Conservation (phyloP, 2,888 invertebrate genomes). For the Himalopsyche kuldschensis region DNA sequence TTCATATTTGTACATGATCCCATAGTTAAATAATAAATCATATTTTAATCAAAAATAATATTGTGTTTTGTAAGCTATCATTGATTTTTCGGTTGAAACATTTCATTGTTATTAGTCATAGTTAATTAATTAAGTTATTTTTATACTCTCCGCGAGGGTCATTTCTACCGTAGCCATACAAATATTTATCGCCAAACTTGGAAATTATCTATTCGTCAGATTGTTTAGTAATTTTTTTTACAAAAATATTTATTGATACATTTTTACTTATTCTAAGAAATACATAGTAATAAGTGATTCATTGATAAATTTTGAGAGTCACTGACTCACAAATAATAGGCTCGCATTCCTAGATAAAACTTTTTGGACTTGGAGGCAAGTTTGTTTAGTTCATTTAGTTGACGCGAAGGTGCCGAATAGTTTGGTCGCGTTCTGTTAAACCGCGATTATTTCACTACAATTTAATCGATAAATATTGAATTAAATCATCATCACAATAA, state of each 20-base stretch:
- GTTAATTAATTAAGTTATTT: no score
- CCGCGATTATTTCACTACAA: not conserved
- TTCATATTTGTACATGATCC: no score
- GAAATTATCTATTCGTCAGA: no score
- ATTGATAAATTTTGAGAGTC: not conserved
- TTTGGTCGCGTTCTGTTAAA: conserved; percentile 19
- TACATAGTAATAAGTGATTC: not conserved
- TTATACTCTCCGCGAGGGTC: no score
- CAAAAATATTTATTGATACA: not conserved
- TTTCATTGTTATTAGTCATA: no score
- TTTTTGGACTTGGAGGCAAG: conserved; percentile 35
- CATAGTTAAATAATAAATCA: no score
- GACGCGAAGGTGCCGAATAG: conserved; percentile 24
- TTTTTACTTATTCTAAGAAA: not conserved
- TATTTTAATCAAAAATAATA: no score
- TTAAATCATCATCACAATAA: not conserved
- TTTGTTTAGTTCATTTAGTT: conserved; percentile 33
- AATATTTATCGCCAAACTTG: no score
- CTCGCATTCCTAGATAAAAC: conserved; percentile 40
- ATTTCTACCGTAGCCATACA: no score
- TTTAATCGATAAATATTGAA: not conserved
- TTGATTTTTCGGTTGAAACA: no score
- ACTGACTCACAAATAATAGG: conserved; percentile 5
- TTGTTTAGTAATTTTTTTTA: no score
- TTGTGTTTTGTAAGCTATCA: no score